Evolutionary conservation across 2,888 invertebrate species (phyloP), one percentile per base, ranked within the genome.

Genomic region (Steinernema hermaphroditum): DNA sequence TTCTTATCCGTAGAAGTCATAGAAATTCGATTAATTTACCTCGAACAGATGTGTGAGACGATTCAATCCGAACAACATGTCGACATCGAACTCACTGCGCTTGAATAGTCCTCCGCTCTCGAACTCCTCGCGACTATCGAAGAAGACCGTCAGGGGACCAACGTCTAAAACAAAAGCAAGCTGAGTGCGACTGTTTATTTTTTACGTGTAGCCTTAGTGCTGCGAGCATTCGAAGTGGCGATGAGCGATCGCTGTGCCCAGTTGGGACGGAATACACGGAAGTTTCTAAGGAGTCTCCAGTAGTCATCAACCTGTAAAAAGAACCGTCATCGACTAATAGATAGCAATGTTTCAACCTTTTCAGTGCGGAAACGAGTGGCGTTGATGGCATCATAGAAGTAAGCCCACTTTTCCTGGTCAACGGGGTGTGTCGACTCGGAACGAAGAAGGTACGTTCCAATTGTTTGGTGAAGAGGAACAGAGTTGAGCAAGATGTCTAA

Each of bases 401-500:
- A 81, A 1, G 74, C 73, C 82, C 82, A 82, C 22, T 77, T 72
- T 54, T 81, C 81, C 16, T 79, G 77, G 37, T 73, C 74, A 9
- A 77, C 78, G 16, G 71, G 72, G 54, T 69, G 69, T 43, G 76
- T 34, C 0, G 72, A 74, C 57, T 82, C 82, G 0, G 77, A 73
- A 71, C 82, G 72, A 2, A 82, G 71, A 32, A 82, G 74, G 16
- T 79, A 71, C 0, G 81, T 81, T 16, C 79, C 82, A 12, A 78
- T 78, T 34, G 81, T 80, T 70, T 79, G 81, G 71, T 77, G 76
- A 19, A 80, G 78, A 2, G 79, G 80, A 9, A 80, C 72, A 24
- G 75, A 74, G 32, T 78, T 77, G 49, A 81, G 50, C 1, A 82
- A 72, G 27, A 79, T 79, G 68, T 81, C 80, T 29, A 80, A 74